Conservation (phyloP, 2,888 invertebrate species). For the Bimastos eiseni region DNA sequence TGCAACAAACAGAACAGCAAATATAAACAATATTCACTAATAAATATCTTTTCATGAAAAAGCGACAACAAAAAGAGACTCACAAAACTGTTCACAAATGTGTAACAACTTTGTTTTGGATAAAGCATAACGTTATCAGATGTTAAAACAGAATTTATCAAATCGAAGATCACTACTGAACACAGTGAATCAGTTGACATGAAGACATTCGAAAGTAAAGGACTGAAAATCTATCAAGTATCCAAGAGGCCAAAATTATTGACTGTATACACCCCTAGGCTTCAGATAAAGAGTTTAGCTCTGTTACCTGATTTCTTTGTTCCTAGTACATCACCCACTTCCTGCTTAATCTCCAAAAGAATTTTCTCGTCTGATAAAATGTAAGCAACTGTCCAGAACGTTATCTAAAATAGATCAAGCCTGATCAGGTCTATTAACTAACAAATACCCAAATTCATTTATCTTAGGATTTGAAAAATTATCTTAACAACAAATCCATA, state of each 20-base stretch:
- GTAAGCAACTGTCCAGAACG: slow-evolving; percentile 53
- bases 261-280: neutral
- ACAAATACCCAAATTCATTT: neutral
- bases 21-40: too few species aligned
- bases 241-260: neutral
- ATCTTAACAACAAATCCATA: neutral
- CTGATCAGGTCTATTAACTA: neutral
- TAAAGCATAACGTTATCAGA: too few species aligned
- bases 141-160: neutral
- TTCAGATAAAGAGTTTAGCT: neutral
- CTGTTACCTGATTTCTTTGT: neutral
- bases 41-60: neutral
- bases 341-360: neutral
- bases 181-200: too few species aligned
- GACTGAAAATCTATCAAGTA: neutral
- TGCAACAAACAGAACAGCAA: neutral
- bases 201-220: neutral
- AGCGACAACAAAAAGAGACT: neutral
- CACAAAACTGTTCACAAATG: too few species aligned
- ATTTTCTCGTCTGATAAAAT: slow-evolving; percentile 42
- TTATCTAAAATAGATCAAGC: slow-evolving; percentile 48
- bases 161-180: neutral
- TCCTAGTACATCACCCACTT: neutral
- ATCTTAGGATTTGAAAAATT: neutral
- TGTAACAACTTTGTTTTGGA: too few species aligned